phyloP scores from a whole-genome alignment of 1,140 invertebrate species.

The Diprion similis region DNA sequence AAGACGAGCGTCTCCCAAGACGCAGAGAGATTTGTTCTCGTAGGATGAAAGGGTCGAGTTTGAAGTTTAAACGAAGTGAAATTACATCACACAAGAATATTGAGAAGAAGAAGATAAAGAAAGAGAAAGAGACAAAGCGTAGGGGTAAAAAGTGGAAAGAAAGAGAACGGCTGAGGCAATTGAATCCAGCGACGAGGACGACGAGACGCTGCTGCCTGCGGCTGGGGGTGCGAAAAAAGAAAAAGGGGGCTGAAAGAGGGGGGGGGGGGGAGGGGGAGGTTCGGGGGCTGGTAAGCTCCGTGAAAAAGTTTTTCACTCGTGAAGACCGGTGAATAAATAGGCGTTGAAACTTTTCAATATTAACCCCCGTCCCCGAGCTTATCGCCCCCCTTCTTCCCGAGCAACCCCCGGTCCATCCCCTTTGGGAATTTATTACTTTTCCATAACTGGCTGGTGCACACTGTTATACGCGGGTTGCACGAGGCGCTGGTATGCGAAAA shows the following conservation, averaged over 20 bases:
- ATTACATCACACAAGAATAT: too few species aligned
- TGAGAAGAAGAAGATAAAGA: too few species aligned
- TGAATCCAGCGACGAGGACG: not conserved
- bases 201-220: not conserved
- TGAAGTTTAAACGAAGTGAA: not conserved
- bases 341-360: constrained; percentile 2
- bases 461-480: too few species aligned
- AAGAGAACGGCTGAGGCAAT: not conserved
- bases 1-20: not conserved
- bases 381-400: not conserved
- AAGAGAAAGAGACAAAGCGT: too few species aligned
- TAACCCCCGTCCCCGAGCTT: not conserved
- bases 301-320: not conserved
- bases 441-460: not conserved
- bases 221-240: not conserved
- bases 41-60: not conserved
- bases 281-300: not conserved
- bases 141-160: not conserved
- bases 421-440: not conserved
- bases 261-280: too few species aligned
- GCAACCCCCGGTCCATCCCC: not conserved
- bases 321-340: constrained; percentile 1
- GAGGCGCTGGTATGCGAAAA: not conserved
- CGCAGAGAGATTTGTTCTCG: not conserved
- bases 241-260: not conserved